A percentile compares a stretch with the other conserved stretches of the same genome.
phyloP scores from a whole-genome alignment of 2,113 vertebrate genomes.

The Pimephales promelas region DNA sequence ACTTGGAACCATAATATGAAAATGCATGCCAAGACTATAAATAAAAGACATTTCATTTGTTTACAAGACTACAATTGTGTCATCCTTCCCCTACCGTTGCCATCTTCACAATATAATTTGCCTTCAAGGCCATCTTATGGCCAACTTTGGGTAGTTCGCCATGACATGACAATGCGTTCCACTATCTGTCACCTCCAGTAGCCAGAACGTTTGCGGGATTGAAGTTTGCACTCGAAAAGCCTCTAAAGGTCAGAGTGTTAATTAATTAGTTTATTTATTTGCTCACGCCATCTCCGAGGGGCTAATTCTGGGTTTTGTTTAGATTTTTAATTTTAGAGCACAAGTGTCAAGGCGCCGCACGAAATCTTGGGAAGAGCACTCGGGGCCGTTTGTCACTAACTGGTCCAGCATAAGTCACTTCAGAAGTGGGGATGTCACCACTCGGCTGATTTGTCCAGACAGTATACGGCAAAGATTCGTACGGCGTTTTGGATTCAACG shows the following conservation, averaged over 20 bases:
- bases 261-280: conserved; percentile 58
- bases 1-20: neutral
- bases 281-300: conserved; percentile 61
- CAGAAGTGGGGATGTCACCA: conserved; percentile 36
- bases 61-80: neutral
- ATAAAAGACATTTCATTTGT: neutral
- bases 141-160: conserved; percentile 60
- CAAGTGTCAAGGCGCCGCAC: conserved; percentile 43
- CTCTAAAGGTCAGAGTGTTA: conserved; percentile 73
- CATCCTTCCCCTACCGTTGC: conserved; percentile 30
- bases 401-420: conserved; percentile 55
- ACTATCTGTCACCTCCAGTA: conserved; percentile 74
- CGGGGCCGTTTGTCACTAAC: conserved; percentile 36
- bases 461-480: conserved; percentile 18
- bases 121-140: conserved; percentile 63
- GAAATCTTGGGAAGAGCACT: conserved; percentile 32
- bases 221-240: conserved; percentile 66
- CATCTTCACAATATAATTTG: conserved; percentile 44
- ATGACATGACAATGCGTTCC: conserved; percentile 68
- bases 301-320: conserved; percentile 62
- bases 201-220: conserved; percentile 41
- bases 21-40: neutral
- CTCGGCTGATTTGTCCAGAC: conserved; percentile 25
- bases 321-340: conserved; percentile 59
- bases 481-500: conserved; percentile 21